These are phyloP conservation scores for Barnardius zonarius DNA, from an alignment of 2,113 vertebrate species.

Conservation along the genomic window DNA sequence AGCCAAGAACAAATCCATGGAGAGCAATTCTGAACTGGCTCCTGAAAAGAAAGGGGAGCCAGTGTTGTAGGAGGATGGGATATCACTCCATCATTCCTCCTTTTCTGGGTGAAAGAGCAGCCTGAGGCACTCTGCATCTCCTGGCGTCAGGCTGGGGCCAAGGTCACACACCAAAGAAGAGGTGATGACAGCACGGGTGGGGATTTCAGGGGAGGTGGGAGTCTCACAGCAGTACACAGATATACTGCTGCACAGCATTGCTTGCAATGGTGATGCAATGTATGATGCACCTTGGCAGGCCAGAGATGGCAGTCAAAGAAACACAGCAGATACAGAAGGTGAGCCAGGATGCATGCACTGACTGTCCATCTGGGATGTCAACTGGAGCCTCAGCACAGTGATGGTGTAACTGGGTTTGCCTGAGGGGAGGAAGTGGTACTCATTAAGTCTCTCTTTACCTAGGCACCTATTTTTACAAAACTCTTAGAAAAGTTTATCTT, in stretches of 20 bases:
- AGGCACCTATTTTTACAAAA: background rate
- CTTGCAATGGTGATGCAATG: background rate
- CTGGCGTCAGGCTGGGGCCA: background rate
- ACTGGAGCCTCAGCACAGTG: background rate
- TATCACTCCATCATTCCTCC: background rate
- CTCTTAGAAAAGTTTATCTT: background rate
- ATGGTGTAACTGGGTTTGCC: background rate
- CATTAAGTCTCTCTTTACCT: background rate
- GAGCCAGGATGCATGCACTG: background rate
- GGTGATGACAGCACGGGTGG: background rate
- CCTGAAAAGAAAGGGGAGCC: slow-evolving; percentile 1
- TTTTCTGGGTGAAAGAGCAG: slow-evolving; percentile 19
- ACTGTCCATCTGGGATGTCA: background rate
- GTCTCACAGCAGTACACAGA: background rate
- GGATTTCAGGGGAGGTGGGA: background rate
- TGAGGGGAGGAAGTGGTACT: background rate
- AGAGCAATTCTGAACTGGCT: slow-evolving; percentile 25
- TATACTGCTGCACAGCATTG: background rate
- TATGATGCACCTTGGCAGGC: background rate
- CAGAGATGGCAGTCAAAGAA: background rate
- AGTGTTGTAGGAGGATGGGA: background rate
- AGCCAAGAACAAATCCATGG: slow-evolving; percentile 20
- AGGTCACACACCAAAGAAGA: slow-evolving; percentile 1
- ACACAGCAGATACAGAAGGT: background rate
- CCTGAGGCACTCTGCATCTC: background rate